Conservation (phyloP, 1,140 invertebrate genomes). For the Ridgeia piscesae region DNA sequence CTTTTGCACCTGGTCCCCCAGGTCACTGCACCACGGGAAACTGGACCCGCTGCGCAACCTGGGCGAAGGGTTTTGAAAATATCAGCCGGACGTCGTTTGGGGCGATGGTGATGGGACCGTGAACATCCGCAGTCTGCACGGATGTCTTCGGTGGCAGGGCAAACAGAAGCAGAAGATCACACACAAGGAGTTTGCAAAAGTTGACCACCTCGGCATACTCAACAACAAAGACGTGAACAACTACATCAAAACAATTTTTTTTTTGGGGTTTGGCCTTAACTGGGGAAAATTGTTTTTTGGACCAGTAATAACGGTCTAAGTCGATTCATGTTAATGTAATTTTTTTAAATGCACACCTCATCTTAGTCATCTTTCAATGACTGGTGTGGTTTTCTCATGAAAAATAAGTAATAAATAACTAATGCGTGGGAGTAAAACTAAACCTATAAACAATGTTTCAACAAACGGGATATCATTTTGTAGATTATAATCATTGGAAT, state of each 20-base stretch:
- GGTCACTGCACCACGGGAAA: slow-evolving; percentile 82
- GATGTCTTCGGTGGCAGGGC: slow-evolving; percentile 73
- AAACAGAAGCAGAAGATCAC: slow-evolving; percentile 69
- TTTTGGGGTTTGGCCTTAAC: slow-evolving; percentile 22
- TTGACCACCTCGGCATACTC: slow-evolving; percentile 72
- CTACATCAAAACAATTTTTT: slow-evolving; percentile 39
- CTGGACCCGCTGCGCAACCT: slow-evolving; percentile 63
- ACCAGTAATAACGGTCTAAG: too few relatives aligned
- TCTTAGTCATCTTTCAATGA: too few relatives aligned
- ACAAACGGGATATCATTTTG: too few relatives aligned
- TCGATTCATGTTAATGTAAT: too few relatives aligned
- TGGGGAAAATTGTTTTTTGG: background rate
- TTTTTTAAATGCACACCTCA: too few relatives aligned
- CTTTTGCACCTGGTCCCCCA: slow-evolving; percentile 83
- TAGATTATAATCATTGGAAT: too few relatives aligned
- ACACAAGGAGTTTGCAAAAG: slow-evolving; percentile 64
- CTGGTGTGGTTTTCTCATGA: too few relatives aligned
- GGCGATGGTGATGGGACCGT: slow-evolving; percentile 96
- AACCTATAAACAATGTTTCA: too few relatives aligned
- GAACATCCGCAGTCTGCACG: slow-evolving; percentile 79
- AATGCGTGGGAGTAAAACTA: too few relatives aligned
- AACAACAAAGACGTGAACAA: slow-evolving; percentile 34
- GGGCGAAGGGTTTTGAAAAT: slow-evolving; percentile 65
- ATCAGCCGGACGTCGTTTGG: slow-evolving; percentile 72
- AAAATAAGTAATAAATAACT: too few relatives aligned